phyloP scores from a whole-genome alignment of 1,140 invertebrate genomes.

The Zaprionus vittiger region DNA sequence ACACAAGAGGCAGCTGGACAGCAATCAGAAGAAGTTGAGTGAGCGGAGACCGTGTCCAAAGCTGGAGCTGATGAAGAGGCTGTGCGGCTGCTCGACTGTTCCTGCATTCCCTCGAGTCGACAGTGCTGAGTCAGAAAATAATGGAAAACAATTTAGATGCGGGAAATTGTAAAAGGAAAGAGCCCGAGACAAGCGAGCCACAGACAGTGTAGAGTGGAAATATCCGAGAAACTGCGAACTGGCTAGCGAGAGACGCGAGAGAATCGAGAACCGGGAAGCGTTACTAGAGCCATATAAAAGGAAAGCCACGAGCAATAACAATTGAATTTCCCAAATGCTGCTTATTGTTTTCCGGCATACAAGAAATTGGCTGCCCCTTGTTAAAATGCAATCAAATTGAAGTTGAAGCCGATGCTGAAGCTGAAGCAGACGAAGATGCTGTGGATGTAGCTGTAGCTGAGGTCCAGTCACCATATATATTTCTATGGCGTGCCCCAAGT shows the following conservation, averaged over 20 bases:
- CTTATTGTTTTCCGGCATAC: slow-evolving; percentile 73
- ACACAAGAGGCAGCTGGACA: slow-evolving; percentile 66
- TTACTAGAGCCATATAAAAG: slow-evolving; percentile 37
- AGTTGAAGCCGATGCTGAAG: slow-evolving; percentile 15
- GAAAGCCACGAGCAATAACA: slow-evolving; percentile 73
- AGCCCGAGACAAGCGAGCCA: neutral
- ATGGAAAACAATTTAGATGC: slow-evolving; percentile 76
- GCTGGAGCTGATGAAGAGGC: slow-evolving; percentile 66
- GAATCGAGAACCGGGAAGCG: neutral
- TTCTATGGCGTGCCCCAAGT: slow-evolving; percentile 38
- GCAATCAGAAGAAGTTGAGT: slow-evolving; percentile 47
- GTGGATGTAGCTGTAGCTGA: slow-evolving; percentile 6
- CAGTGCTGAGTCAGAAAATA: slow-evolving; percentile 75
- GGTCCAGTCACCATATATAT: slow-evolving; percentile 36
- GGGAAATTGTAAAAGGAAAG: slow-evolving; percentile 30
- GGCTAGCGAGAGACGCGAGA: slow-evolving; percentile 9
- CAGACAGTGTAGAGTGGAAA: neutral
- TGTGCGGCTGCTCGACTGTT: slow-evolving; percentile 8
- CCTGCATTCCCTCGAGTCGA: slow-evolving; percentile 22
- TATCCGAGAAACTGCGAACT: neutral
- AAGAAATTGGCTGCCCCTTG: slow-evolving; percentile 72
- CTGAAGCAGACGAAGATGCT: neutral
- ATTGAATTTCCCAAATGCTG: slow-evolving; percentile 80
- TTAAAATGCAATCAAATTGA: slow-evolving; percentile 82
- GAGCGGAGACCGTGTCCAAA: slow-evolving; percentile 34